Percentiles rank a stretch among this genome's conserved stretches.
These are phyloP conservation scores for Pycnomerus fuliginosus DNA, from an alignment of 2,888 invertebrate genomes.

Conservation along the genomic window DNA sequence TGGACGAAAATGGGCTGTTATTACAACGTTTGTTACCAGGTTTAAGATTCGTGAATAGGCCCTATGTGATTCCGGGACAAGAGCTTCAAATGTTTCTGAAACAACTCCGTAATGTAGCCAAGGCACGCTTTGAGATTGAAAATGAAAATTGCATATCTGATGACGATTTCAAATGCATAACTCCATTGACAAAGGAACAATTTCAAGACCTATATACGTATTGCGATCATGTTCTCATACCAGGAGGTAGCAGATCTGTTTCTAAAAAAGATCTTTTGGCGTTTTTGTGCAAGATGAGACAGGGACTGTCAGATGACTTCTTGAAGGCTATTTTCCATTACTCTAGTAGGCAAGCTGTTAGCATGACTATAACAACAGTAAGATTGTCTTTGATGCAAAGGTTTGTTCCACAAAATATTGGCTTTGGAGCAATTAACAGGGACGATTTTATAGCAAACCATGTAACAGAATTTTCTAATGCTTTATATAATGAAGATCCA, in stretches of 20 bases:
- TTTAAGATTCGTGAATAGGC: background rate
- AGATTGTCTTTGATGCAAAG: background rate
- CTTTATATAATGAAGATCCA: conserved; percentile 2
- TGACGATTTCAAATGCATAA: background rate
- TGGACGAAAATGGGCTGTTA: background rate
- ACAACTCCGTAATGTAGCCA: background rate
- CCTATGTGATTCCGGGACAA: background rate
- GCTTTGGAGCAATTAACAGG: background rate
- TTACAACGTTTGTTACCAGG: background rate
- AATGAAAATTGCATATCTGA: background rate
- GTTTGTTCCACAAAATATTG: background rate
- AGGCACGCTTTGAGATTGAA: background rate
- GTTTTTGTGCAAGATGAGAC: background rate
- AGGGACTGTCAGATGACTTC: background rate
- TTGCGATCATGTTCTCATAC: background rate
- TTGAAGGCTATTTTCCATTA: too few species aligned
- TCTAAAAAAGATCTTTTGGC: conserved; percentile 5
- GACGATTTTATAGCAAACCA: background rate
- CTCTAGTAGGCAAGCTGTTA: background rate
- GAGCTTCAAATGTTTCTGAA: background rate
- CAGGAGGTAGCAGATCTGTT: background rate
- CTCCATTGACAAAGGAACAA: background rate
- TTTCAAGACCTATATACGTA: background rate
- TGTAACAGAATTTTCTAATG: conserved; percentile 4
- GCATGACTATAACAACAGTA: background rate